Evolutionary conservation across 2,797 vertebrate species (phyloP), one percentile per base, ranked within the genome.

Genomic region (Scomberomorus guttatus): DNA sequence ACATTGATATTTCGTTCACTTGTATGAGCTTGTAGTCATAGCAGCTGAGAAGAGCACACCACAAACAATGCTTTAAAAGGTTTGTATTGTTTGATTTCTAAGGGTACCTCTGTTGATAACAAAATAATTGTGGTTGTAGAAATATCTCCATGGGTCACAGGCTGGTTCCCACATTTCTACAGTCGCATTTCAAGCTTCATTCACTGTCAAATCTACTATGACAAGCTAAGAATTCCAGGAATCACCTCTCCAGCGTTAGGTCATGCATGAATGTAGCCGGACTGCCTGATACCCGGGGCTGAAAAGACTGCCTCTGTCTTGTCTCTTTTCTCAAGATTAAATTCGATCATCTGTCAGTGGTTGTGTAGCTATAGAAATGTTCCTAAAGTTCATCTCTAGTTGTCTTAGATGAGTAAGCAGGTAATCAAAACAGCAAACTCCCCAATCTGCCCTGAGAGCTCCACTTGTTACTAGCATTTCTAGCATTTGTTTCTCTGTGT

Each of bases 171-270:
- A 24, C 56, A 39, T 76, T 9, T 25, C 44, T 46, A 14, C 29
- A 37, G 25, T 52, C 55, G 48, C 42, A 73, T 74, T 77, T 81
- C 51, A 82, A 74, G 75, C 54, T 80, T 67, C 39, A 39, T 70
- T 86, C 34, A 0, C 69, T 44, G 48, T 68, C 62, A 63, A 72
- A 72, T 72, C 37, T 72, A 61, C 44, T 46, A 54, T 80, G 67
- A 69, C 74, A 54, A 64, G 54, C 50, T 29, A 12, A 79, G 48
- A 73, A 73, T 70, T 54, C 32, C 61, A 60, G 44, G 75, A 81
- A 79, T 82, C 61, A 54, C 73, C 65, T 66, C 7, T 2, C 29
- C 54, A 13, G 42, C 39, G n/a, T 58, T 15, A n/a, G 54, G 55
- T 82, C 70, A 51, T 37, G 73, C 74, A 62, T 70, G 34, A 67